phyloP scores from a whole-genome alignment of 35 echinoderm and acorn worm species.

The Anneissia japonica region DNA sequence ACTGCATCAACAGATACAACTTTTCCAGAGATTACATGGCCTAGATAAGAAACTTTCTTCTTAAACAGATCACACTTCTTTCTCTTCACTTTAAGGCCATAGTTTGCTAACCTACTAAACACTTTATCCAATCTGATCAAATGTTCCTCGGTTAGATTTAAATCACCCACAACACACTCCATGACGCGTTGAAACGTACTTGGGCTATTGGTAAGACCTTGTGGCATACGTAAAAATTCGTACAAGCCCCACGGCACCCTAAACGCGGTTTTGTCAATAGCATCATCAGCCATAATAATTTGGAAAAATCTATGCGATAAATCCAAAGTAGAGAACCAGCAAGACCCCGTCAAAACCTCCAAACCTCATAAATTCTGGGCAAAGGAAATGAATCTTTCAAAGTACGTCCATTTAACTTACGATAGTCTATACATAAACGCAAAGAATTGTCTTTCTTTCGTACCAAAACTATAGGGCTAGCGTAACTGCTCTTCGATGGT shows the following conservation, averaged over 20 bases:
- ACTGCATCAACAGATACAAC: conserved; percentile 6
- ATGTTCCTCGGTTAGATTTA: conserved; percentile 9
- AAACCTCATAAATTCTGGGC: not conserved
- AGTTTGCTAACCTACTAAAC: conserved; percentile 18
- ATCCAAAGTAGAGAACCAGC: not conserved
- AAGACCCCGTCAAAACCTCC: not conserved
- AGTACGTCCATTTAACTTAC: not conserved
- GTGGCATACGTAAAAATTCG: conserved; percentile 28
- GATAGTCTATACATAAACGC: not conserved
- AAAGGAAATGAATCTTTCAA: not conserved
- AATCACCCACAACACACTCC: conserved; percentile 31
- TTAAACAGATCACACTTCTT: not conserved
- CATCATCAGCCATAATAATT: conserved; percentile 15
- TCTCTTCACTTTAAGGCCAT: conserved; percentile 29
- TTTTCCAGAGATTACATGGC: conserved; percentile 5
- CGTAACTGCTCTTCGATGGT: not conserved
- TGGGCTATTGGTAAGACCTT: conserved; percentile 22
- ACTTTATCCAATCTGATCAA: conserved; percentile 1
- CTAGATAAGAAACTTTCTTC: not conserved
- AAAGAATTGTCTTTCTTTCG: not conserved
- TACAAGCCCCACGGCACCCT: conserved; percentile 13
- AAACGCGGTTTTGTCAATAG: conserved; percentile 31
- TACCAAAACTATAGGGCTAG: not conserved
- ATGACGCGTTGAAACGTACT: conserved; percentile 19
- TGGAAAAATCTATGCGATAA: conserved; percentile 21